Conservation (phyloP, 2,113 vertebrate genomes). For the Oreochromis aureus region DNA sequence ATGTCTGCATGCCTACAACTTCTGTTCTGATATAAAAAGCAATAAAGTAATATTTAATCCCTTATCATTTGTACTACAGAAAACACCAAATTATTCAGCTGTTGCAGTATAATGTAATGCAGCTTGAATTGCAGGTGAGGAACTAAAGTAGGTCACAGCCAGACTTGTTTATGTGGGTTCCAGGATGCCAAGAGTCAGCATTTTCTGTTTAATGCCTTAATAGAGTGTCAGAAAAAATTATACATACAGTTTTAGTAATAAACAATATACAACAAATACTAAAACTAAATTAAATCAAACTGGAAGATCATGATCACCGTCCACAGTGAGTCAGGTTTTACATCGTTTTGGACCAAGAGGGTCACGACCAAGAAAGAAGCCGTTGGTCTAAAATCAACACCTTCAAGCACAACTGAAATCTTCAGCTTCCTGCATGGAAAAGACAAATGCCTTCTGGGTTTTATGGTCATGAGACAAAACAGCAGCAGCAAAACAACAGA, state of each 20-base stretch:
- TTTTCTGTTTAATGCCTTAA: neutral
- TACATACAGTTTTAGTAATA: neutral
- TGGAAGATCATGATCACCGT: neutral
- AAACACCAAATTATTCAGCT: neutral
- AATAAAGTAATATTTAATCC: neutral
- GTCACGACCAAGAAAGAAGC: neutral
- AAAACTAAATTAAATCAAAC: neutral
- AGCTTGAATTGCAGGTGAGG: neutral
- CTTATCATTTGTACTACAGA: neutral
- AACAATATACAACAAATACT: neutral
- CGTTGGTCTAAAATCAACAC: neutral
- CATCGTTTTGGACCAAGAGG: neutral
- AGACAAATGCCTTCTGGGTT: neutral
- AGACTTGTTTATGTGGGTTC: neutral
- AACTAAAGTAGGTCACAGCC: conserved; percentile 28
- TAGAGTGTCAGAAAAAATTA: neutral
- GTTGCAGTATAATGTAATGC: neutral
- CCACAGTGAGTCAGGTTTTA: neutral
- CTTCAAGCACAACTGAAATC: neutral
- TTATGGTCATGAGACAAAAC: neutral
- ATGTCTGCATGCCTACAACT: neutral
- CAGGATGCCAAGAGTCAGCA: neutral
- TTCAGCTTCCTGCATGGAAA: neutral
- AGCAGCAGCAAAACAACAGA: neutral
- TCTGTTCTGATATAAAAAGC: neutral